These are phyloP conservation scores for Drosophila ananassae DNA, from an alignment of 1,140 invertebrate species.

Conservation along the genomic window DNA sequence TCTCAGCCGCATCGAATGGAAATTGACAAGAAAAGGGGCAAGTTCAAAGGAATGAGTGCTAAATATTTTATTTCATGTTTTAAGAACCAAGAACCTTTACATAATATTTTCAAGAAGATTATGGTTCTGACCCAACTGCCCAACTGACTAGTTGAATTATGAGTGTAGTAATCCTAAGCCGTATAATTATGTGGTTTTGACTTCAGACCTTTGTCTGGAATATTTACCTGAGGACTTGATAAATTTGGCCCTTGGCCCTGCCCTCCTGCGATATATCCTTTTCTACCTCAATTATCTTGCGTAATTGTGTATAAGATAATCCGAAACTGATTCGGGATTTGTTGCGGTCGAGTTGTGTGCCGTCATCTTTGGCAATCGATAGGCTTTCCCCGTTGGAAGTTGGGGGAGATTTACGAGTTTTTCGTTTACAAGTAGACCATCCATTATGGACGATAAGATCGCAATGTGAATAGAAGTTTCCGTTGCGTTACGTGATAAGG, in stretches of 20 bases:
- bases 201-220: constrained; percentile 20
- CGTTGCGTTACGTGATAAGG: constrained; percentile 54
- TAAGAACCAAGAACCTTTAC: not conserved
- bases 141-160: constrained; percentile 29
- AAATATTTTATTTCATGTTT: not conserved
- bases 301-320: constrained; percentile 39
- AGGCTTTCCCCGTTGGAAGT: not conserved
- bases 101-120: not conserved
- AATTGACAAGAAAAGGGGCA: constrained; percentile 5
- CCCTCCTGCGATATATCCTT: constrained; percentile 14
- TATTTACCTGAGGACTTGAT: constrained; percentile 35
- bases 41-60: not conserved
- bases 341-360: constrained; percentile 41
- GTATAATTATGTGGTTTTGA: constrained; percentile 39
- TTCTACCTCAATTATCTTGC: constrained; percentile 34
- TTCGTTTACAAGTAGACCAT: constrained; percentile 27
- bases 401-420: constrained; percentile 1
- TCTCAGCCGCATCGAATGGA: constrained; percentile 23
- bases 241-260: constrained; percentile 3
- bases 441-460: constrained; percentile 62
- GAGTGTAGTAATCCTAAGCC: constrained; percentile 25
- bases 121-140: not conserved
- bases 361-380: constrained; percentile 34
- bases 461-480: constrained; percentile 43
- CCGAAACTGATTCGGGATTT: constrained; percentile 36